Base-by-base conservation (phyloP, 1,140 invertebrate genomes). In the Ephestia elutella region DNA sequence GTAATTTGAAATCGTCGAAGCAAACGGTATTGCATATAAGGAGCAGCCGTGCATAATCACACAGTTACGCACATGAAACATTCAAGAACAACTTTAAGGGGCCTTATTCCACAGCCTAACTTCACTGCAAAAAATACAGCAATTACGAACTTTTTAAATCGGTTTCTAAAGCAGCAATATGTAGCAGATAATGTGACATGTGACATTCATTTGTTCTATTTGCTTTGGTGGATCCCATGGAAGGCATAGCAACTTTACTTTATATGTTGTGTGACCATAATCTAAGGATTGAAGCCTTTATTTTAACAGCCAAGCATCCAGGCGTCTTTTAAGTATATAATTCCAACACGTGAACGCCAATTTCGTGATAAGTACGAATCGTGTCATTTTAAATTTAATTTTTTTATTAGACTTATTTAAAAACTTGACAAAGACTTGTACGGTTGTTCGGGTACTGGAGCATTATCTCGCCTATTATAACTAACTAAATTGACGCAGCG, bases 61-160 rank as follows among this genome's bases (percentile, higher is more conserved):
- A 66, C 69, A 67, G 62, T 68, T 71, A 79, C 71, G 64, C 68
- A 66, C 67, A 80, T 80, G 70, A 72, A 80, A 76, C 53, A 80
- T 80, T 78, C 78, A 80, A 70, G 66, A 71, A 32, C 30, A 8
- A 44, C 2, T 2, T 15, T 32, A 10, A 32, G 38, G 10, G 11
- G 4, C 10, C 13, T n/a, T 3, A 15, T 44, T 44, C 38, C 38
- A 44, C 15, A 15, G n/a, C 38, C 3, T 28, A 3, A 28, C 25
- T 28, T 28, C 25, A 8, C 25, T 28, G 8, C 8, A 5, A 28
- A 28, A 28, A 5, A 28, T 28, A 28, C n/a, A n/a, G n/a, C n/a
- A n/a, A n/a, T n/a, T n/a, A n/a, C n/a, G n/a, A n/a, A n/a, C n/a
- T n/a, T n/a, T n/a, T n/a, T n/a, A n/a, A n/a, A n/a, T n/a, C n/a